phyloP scores from a whole-genome alignment of 2,113 vertebrate species.

The Entomyzon cyanotis region DNA sequence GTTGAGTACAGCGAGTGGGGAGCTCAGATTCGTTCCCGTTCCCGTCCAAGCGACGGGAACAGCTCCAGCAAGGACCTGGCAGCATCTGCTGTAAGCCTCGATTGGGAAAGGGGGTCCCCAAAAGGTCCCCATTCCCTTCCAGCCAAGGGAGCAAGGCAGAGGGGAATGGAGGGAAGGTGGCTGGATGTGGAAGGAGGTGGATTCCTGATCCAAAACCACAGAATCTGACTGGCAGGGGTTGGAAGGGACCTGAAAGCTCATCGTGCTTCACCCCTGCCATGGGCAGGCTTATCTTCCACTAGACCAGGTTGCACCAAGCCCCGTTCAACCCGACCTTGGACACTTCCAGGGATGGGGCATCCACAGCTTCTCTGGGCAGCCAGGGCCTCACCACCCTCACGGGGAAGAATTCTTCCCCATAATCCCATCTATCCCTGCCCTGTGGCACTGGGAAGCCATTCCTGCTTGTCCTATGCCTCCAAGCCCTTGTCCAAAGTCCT shows the following conservation, averaged over 20 bases:
- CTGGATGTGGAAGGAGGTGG: neutral
- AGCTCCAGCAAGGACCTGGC: neutral
- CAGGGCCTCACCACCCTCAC: neutral
- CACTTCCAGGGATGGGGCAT: neutral
- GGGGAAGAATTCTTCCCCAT: neutral
- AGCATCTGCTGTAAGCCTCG: neutral
- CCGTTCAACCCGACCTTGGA: neutral
- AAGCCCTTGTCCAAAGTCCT: neutral
- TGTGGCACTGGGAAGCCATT: neutral
- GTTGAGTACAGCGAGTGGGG: neutral
- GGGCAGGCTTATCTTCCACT: neutral
- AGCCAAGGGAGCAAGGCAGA: no score
- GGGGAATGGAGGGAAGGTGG: neutral
- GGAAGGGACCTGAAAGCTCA: neutral
- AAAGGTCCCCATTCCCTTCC: neutral
- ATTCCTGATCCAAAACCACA: neutral
- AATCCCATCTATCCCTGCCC: neutral
- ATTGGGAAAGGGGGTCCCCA: no score
- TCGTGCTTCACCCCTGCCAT: neutral
- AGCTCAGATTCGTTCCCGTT: neutral
- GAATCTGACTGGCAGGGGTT: neutral
- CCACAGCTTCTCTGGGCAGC: neutral
- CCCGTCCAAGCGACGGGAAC: neutral
- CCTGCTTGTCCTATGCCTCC: neutral
- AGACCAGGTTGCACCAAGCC: neutral